phyloP scores from a whole-genome alignment of 2,888 invertebrate species.

The Parnassius glacialis region DNA sequence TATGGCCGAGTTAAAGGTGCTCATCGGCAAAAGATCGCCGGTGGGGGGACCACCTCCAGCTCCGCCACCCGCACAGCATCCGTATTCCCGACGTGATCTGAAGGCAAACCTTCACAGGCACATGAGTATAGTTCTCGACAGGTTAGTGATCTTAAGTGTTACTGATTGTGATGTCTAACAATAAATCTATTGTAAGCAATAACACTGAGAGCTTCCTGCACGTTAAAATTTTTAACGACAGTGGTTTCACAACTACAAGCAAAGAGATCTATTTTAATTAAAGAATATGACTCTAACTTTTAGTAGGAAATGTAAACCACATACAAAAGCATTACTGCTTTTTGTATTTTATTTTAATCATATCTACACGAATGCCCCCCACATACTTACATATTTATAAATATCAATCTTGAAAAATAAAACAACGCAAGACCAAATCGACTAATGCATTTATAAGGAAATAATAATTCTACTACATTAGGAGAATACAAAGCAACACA shows the following conservation, averaged over 20 bases:
- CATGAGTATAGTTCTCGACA: slow-evolving; percentile 79
- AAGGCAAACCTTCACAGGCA: slow-evolving; percentile 77
- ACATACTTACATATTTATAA: neutral
- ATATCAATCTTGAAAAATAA: neutral
- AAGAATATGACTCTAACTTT: too few relatives aligned
- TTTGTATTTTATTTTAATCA: neutral
- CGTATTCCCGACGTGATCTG: slow-evolving; percentile 71
- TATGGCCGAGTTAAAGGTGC: slow-evolving; percentile 79
- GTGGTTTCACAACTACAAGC: too few relatives aligned
- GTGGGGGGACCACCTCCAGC: slow-evolving; percentile 50
- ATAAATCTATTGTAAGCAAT: neutral
- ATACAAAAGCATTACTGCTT: too few relatives aligned
- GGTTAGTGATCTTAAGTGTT: slow-evolving; percentile 50
- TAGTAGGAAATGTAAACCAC: too few relatives aligned
- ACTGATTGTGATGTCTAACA: neutral
- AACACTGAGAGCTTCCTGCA: too few relatives aligned
- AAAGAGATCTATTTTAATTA: too few relatives aligned
- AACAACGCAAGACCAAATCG: slow-evolving; percentile 1
- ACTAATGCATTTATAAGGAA: slow-evolving; percentile 8
- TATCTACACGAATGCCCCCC: too few relatives aligned
- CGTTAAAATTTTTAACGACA: too few relatives aligned
- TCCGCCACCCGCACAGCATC: slow-evolving; percentile 53
- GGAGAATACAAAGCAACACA: slow-evolving; percentile 1
- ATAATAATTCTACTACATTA: neutral
- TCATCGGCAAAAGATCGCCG: slow-evolving; percentile 75